These are phyloP conservation scores for Babylonia areolata DNA, from an alignment of 1,140 invertebrate species.

Conservation along the genomic window DNA sequence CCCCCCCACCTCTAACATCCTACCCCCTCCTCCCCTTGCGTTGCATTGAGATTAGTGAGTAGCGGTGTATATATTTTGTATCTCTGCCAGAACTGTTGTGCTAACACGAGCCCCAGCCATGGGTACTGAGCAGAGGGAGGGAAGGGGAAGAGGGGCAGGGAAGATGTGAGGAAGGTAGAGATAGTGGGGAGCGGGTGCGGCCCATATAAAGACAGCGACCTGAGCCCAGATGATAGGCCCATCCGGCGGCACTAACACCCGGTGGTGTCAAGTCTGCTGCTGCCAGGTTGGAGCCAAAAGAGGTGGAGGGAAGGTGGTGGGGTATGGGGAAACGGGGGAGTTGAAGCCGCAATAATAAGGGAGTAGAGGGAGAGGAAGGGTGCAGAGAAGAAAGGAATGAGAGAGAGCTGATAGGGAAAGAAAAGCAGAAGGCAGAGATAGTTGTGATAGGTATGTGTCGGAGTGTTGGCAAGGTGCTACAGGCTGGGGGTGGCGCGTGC, in stretches of 20 bases:
- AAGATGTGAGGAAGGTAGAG: not conserved
- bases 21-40: not conserved
- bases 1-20: no score
- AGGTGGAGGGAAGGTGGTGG: not conserved
- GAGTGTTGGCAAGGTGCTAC: not conserved
- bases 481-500: not conserved
- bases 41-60: not conserved
- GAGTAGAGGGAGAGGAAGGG: not conserved
- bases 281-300: not conserved
- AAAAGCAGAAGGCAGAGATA: conserved; percentile 1
- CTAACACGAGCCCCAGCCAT: not conserved
- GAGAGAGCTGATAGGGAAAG: not conserved
- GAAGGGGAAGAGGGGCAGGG: not conserved
- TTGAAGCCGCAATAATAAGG: not conserved
- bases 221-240: conserved; percentile 3
- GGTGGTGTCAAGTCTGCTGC: conserved; percentile 1
- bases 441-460: conserved; percentile 11
- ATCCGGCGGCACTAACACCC: conserved; percentile 9
- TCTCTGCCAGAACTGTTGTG: not conserved
- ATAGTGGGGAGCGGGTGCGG: conserved; percentile 6
- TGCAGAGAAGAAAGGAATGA: not conserved
- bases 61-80: conserved; percentile 4
- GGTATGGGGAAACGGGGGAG: not conserved
- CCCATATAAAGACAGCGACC: conserved; percentile 31
- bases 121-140: not conserved